These are phyloP conservation scores for Lepus timidus DNA, from an alignment of 2,113 vertebrate species.

Conservation along the genomic window DNA sequence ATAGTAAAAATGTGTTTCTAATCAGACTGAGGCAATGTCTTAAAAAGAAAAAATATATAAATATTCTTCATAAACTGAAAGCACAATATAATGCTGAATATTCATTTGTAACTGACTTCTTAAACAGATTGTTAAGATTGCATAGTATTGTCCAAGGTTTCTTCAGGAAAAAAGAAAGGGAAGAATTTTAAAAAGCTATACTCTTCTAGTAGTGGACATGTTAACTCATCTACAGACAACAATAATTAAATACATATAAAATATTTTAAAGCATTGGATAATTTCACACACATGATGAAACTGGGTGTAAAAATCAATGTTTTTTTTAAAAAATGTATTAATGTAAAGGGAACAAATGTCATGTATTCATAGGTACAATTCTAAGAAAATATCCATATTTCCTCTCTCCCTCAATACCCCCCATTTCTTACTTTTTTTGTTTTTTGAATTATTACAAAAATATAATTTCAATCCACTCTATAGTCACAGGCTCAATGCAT, in stretches of 20 bases:
- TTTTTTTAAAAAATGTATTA: too few species aligned
- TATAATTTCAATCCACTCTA: too few species aligned
- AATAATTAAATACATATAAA: conserved; percentile 3
- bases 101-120: conserved; percentile 47
- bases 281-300: not conserved
- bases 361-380: too few species aligned
- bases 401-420: too few species aligned
- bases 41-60: conserved; percentile 22
- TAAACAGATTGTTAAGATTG: conserved; percentile 56
- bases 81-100: conserved; percentile 13
- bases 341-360: too few species aligned
- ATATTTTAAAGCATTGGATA: not conserved
- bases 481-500: too few species aligned
- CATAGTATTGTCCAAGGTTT: not conserved
- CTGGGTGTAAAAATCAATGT: not conserved
- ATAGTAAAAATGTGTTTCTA: conserved; percentile 49
- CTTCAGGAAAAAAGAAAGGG: not conserved
- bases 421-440: too few species aligned
- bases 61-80: conserved; percentile 47
- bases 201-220: not conserved
- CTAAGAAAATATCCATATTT: too few species aligned
- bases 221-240: conserved; percentile 14
- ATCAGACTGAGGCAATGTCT: conserved; percentile 24
- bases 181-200: not conserved
- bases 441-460: too few species aligned